These are phyloP conservation scores for Brachyistius frenatus DNA, from an alignment of 2,113 vertebrate genomes.

Conservation along the genomic window DNA sequence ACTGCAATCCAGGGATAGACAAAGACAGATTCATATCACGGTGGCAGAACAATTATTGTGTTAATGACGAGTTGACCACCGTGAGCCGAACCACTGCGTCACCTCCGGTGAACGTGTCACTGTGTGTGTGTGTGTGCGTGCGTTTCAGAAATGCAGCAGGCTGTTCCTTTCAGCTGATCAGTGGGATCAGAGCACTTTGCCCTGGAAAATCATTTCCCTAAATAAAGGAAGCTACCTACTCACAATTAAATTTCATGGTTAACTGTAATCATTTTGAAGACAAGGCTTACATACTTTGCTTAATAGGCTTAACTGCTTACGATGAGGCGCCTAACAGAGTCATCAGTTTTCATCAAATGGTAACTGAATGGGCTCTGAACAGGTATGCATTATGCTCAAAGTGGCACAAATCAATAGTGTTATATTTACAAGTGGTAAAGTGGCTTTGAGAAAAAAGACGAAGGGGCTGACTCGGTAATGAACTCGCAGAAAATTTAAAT, in stretches of 20 bases:
- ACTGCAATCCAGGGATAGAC: conserved; percentile 13
- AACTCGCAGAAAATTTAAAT: too few relatives aligned
- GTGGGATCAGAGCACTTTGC: conserved; percentile 16
- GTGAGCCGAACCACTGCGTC: conserved; percentile 20
- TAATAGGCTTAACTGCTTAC: conserved; percentile 59
- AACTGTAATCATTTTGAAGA: conserved; percentile 56
- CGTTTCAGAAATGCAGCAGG: conserved; percentile 3
- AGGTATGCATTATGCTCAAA: conserved; percentile 9
- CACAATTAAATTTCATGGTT: conserved; percentile 53
- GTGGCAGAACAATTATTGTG: conserved; percentile 39
- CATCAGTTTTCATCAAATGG: conserved; percentile 50
- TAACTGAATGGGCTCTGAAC: conserved; percentile 26
- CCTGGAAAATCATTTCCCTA: conserved; percentile 6
- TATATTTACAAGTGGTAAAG: neutral
- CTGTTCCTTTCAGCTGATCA: conserved; percentile 9
- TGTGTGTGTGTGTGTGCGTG: conserved; percentile 1
- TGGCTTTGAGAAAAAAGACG: too few relatives aligned
- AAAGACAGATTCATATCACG: conserved; percentile 20
- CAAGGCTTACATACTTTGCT: conserved; percentile 53
- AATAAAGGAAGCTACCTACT: conserved; percentile 26
- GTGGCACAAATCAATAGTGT: neutral
- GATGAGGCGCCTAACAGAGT: conserved; percentile 52
- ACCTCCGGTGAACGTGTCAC: neutral
- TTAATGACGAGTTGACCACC: conserved; percentile 51
- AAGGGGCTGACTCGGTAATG: too few relatives aligned